A percentile compares a stretch with the other conserved stretches of the same genome.
Evolutionary conservation across 2,888 invertebrate species (phyloP).

Genomic region (Leucoptera coffeella): DNA sequence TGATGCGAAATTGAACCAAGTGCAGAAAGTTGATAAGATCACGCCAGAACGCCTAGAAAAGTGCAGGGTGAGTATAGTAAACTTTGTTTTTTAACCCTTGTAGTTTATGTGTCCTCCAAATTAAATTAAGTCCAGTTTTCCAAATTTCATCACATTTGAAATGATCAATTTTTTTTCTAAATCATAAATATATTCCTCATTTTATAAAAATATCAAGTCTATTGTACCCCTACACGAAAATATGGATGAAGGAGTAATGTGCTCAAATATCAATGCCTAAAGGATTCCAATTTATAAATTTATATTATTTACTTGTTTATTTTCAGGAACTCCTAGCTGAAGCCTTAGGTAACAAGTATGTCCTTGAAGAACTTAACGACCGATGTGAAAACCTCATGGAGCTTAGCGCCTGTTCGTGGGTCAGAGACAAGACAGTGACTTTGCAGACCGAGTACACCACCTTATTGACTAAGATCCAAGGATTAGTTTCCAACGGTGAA

Average conservation of each 20-base stretch:
- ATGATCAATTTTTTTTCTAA: too few relatives aligned
- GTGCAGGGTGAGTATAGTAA: conserved; percentile 55
- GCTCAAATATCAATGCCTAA: too few relatives aligned
- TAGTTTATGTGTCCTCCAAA: background rate
- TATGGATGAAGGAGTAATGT: too few relatives aligned
- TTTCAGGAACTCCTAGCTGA: conserved; percentile 63
- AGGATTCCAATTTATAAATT: background rate
- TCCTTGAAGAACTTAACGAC: conserved; percentile 79
- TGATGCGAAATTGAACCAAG: conserved; percentile 57
- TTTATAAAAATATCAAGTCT: too few relatives aligned
- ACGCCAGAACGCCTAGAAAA: conserved; percentile 71
- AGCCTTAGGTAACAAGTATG: conserved; percentile 67
- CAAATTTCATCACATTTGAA: too few relatives aligned
- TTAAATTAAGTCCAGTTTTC: background rate
- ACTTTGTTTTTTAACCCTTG: background rate
- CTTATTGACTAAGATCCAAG: conserved; percentile 72
- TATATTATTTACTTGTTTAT: conserved; percentile 8
- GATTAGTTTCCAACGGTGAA: conserved; percentile 77
- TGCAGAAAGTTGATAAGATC: conserved; percentile 66
- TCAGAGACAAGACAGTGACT: conserved; percentile 80
- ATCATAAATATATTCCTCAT: too few relatives aligned
- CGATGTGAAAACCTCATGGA: conserved; percentile 84
- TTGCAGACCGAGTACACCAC: conserved; percentile 77
- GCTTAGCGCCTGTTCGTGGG: conserved; percentile 76
- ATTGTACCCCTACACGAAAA: too few relatives aligned